phyloP scores from a whole-genome alignment of 2,113 vertebrate species.

The Mus spicilegus region DNA sequence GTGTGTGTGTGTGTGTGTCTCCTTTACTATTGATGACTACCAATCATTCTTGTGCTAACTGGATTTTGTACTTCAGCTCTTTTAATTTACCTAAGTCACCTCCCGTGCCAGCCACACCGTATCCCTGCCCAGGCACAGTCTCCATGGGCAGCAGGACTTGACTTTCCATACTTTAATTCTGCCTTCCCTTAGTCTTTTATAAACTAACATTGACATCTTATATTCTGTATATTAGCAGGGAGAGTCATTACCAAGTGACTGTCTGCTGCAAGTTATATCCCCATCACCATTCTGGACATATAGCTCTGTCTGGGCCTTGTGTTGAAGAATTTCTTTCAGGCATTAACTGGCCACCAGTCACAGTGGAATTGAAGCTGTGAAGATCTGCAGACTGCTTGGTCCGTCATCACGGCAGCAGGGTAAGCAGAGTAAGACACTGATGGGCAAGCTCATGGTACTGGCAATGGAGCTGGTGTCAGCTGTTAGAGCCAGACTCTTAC shows the following conservation, averaged over 20 bases:
- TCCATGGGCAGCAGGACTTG: neutral
- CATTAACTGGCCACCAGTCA: neutral
- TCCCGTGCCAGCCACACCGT: neutral
- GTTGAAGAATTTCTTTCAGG: neutral
- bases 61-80: neutral
- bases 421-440: neutral
- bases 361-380: neutral
- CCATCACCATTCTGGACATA: neutral
- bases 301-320: neutral
- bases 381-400: neutral
- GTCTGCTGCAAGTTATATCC: neutral
- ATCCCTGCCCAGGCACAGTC: neutral
- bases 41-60: neutral
- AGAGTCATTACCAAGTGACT: neutral
- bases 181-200: neutral
- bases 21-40: neutral
- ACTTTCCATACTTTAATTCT: neutral
- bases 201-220: neutral
- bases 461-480: neutral
- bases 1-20: neutral
- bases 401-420: neutral
- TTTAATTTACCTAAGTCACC: conserved; percentile 8
- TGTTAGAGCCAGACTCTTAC: neutral
- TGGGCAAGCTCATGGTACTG: neutral
- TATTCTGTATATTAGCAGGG: neutral